Evolutionary conservation across 2,797 vertebrate genomes (phyloP).

Genomic region (Halcyon smyrnensis): DNA sequence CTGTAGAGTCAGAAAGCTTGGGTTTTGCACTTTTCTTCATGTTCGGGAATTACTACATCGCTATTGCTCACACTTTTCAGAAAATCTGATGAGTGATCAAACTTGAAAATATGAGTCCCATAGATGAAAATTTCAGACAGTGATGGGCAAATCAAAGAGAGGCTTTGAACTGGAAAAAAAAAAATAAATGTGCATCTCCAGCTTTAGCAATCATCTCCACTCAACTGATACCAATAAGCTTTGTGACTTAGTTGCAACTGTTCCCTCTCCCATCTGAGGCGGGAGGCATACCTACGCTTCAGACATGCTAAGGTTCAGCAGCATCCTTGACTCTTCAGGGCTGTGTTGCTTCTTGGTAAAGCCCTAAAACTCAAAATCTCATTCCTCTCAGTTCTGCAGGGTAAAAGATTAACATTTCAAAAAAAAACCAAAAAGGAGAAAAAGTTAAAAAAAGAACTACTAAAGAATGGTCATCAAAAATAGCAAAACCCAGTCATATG

Average conservation of each 20-base stretch:
- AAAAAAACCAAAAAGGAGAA: not conserved
- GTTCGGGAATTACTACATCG: not conserved
- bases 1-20: not conserved
- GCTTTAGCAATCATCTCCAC: not conserved
- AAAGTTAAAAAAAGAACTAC: not conserved
- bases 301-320: not conserved
- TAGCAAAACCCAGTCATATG: not conserved
- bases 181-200: not conserved
- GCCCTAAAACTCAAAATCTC: not conserved
- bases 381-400: not conserved
- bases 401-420: not conserved
- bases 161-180: not conserved
- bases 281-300: not conserved
- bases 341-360: not conserved
- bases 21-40: not conserved
- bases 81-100: not conserved
- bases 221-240: accelerated
- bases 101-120: not conserved
- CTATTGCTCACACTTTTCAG: not conserved
- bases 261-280: not conserved
- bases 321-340: not conserved
- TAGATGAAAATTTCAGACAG: not conserved
- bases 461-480: not conserved
- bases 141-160: not conserved
- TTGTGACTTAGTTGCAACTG: not conserved